Evolutionary conservation across 2,888 invertebrate genomes (phyloP).

Genomic region (Thelaira solivaga): DNA sequence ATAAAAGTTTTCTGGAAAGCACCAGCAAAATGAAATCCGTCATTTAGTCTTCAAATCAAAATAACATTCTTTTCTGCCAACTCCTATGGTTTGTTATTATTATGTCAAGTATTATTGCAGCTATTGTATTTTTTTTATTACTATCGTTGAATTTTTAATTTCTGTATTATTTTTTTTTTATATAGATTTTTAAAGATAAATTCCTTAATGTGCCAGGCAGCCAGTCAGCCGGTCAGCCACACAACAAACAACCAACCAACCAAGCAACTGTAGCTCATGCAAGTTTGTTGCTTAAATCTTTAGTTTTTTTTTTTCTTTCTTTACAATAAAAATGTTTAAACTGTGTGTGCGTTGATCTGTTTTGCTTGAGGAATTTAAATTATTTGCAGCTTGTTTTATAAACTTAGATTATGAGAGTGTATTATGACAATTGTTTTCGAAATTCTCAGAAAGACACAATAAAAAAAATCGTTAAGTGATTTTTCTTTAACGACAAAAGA

Average conservation of each 20-base stretch:
- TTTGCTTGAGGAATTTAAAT: constrained; percentile 30
- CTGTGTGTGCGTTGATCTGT: neutral
- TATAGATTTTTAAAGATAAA: constrained; percentile 37
- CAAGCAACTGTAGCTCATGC: neutral
- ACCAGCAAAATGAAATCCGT: too few species aligned
- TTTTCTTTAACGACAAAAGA: too few species aligned
- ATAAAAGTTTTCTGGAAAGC: too few species aligned
- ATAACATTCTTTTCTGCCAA: too few species aligned
- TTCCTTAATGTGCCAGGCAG: neutral
- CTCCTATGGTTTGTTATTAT: neutral
- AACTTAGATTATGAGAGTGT: neutral
- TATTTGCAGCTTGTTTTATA: constrained; percentile 8
- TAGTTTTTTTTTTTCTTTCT: constrained; percentile 22
- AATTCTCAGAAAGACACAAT: constrained; percentile 24
- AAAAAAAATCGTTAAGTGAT: constrained; percentile 11
- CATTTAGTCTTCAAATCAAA: too few species aligned
- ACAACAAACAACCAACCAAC: too few species aligned
- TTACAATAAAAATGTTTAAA: neutral
- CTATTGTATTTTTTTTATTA: constrained; percentile 3
- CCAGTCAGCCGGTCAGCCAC: too few species aligned
- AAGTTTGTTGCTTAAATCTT: constrained; percentile 39
- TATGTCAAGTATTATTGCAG: neutral
- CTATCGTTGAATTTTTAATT: constrained; percentile 10
- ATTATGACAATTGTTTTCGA: constrained; percentile 17
- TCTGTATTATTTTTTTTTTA: constrained; percentile 11